Base-by-base conservation (phyloP, 2,797 vertebrate genomes). In the Acanthiza pusilla region DNA sequence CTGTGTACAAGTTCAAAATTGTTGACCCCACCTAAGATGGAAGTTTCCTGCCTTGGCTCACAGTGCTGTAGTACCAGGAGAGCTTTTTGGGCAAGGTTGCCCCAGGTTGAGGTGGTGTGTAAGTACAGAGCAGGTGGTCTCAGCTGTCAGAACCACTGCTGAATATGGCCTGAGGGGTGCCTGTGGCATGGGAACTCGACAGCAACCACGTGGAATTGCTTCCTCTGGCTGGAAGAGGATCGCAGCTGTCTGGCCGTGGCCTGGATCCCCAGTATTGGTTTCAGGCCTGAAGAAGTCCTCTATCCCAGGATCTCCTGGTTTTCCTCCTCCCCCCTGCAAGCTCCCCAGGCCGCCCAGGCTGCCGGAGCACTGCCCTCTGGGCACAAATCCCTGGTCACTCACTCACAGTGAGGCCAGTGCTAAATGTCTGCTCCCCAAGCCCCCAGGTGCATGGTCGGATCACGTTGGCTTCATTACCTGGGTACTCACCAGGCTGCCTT, bases 281-380 rank as follows among this genome's bases (percentile, higher is more conserved):
- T 76, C 30, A 73, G 38, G 6, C 32, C 60, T 61, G 47, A 77
- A 55, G 50, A 45, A 60, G 17, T 22, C 43, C 38, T 73, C 55
- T 57, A 3, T 65, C 43, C 29, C 20, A 36, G 14, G 13, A 53
- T 43, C 25, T 63, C 10, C 13, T 4, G 1, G 30, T n/a, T 70
- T 79, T 50, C 19, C 23, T 65, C 53, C 42, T 78, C 67, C 32
- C 8, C 22, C 72, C 32, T 58, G 38, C 29, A 32, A 30, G 51
- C 38, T 53, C 19, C 30, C 21, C 14, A 42, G 23, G 32, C 66
- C 88, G 42, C 27, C 43, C 25, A 40, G 29, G 29, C 22, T 38
- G 79, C 17, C 1, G 0, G 53, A 34, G 43, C 0, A 0, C 58
- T 67, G 23, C 30, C 13, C 11, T 38, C 25, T 48, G 55, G 21